These are phyloP conservation scores for Lethrus apterus DNA, from an alignment of 1,140 invertebrate genomes.

Conservation along the genomic window DNA sequence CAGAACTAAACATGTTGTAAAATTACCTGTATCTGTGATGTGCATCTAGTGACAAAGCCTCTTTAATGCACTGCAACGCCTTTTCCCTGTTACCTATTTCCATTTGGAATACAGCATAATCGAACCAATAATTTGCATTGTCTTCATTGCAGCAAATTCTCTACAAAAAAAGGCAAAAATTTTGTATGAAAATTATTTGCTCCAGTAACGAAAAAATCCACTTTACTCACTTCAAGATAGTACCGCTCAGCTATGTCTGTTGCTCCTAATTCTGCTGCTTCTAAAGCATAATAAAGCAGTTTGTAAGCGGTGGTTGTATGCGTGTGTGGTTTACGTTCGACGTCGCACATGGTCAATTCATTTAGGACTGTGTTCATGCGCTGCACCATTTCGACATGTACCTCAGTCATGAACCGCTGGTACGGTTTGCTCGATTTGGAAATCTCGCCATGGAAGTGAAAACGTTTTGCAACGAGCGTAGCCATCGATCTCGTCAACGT, in stretches of 20 bases:
- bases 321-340: constrained; percentile 1
- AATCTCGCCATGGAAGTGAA: constrained; percentile 15
- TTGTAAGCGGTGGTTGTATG: background rate
- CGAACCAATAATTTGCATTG: constrained; percentile 28
- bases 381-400: constrained; percentile 24
- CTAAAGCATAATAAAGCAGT: constrained; percentile 27
- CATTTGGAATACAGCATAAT: constrained; percentile 32
- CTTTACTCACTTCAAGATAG: constrained; percentile 24
- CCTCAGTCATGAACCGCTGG: constrained; percentile 26
- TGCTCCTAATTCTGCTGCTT: constrained; percentile 24
- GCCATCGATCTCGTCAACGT: constrained; percentile 23
- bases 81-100: constrained; percentile 21
- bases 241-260: constrained; percentile 25
- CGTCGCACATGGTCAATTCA: constrained; percentile 16
- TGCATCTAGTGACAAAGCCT: constrained; percentile 22
- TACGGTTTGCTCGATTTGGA: constrained; percentile 16
- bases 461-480: constrained; percentile 22
- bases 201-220: too few relatives aligned
- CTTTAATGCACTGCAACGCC: constrained; percentile 29
- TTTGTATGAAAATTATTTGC: too few relatives aligned
- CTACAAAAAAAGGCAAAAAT: too few relatives aligned
- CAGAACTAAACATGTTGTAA: too few relatives aligned
- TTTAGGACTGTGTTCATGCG: constrained; percentile 29
- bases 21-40: constrained; percentile 28
- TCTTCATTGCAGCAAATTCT: constrained; percentile 17